Conservation (phyloP, 1,140 invertebrate genomes). For the Ganaspis sp. region DNA sequence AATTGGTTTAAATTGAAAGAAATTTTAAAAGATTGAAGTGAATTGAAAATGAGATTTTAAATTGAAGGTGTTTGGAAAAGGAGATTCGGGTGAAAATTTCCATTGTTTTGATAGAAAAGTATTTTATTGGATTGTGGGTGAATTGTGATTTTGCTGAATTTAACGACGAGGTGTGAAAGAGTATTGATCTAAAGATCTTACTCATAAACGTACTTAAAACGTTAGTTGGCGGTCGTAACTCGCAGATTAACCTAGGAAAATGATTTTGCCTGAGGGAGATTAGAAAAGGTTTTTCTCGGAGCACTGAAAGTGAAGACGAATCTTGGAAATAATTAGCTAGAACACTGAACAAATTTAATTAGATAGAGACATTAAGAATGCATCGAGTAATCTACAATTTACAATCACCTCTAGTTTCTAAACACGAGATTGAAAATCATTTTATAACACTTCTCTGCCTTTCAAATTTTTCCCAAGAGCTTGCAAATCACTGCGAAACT, state of each 20-base stretch:
- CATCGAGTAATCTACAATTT: conserved; percentile 66
- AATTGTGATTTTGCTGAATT: background rate
- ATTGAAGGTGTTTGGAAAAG: too few species aligned
- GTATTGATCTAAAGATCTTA: conserved; percentile 1
- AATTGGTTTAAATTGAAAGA: too few species aligned
- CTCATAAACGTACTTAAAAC: conserved; percentile 2
- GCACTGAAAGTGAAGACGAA: background rate
- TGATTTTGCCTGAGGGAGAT: conserved; percentile 23
- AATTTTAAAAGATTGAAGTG: too few species aligned
- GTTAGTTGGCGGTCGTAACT: conserved; percentile 1
- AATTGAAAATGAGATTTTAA: too few species aligned
- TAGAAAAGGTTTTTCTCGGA: conserved; percentile 3
- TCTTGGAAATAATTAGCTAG: conserved; percentile 55
- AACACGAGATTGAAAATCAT: conserved; percentile 63
- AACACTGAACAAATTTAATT: conserved; percentile 59
- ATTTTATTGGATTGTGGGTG: conserved; percentile 34
- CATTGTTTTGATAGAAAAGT: background rate
- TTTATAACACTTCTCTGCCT: conserved; percentile 67
- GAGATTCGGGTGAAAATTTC: too few species aligned
- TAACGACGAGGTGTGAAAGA: background rate
- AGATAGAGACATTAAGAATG: conserved; percentile 56
- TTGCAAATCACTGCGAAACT: too few species aligned
- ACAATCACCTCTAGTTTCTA: conserved; percentile 68
- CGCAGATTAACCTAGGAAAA: background rate
- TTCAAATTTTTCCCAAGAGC: conserved; percentile 52